Conservation (phyloP, 2,888 invertebrate species). For the Drosophila mayaguana region DNA sequence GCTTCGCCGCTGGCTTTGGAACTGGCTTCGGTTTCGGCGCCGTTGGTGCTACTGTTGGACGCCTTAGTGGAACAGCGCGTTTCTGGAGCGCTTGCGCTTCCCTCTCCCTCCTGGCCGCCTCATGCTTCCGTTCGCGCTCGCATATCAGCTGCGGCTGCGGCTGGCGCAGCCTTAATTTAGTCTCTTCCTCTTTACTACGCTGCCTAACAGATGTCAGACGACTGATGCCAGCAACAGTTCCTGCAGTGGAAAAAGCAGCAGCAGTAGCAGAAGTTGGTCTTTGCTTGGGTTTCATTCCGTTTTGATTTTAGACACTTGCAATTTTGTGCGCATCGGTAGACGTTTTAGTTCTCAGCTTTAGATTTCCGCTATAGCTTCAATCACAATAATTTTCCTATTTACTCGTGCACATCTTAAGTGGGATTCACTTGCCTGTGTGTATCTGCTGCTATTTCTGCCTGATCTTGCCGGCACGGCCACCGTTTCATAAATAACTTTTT, state of each 20-base stretch:
- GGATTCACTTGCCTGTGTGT: conserved; percentile 11
- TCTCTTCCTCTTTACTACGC: conserved; percentile 35
- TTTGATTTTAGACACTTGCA: conserved; percentile 36
- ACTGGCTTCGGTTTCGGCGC: not conserved
- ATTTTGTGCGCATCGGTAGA: conserved; percentile 46
- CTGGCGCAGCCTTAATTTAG: conserved; percentile 4
- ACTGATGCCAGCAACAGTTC: conserved; percentile 1
- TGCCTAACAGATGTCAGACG: conserved; percentile 3
- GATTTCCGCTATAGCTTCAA: conserved; percentile 5
- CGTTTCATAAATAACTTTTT: conserved; percentile 25
- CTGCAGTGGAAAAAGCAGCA: not conserved
- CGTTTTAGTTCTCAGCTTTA: conserved; percentile 8
- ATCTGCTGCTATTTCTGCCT: not conserved
- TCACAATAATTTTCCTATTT: conserved; percentile 35
- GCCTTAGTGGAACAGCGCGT: conserved; percentile 3
- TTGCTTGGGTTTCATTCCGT: conserved; percentile 50
- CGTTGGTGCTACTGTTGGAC: not conserved
- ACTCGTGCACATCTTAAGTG: conserved; percentile 32
- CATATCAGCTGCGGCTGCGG: conserved; percentile 23
- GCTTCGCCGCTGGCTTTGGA: not conserved
- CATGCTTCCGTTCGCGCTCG: conserved; percentile 59
- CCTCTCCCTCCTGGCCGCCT: conserved; percentile 46
- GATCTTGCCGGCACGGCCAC: conserved; percentile 13
- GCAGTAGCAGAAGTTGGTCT: conserved; percentile 29
- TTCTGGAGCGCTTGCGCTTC: conserved; percentile 49